phyloP scores from a whole-genome alignment of 2,888 invertebrate genomes.

The Achlya flavicornis region DNA sequence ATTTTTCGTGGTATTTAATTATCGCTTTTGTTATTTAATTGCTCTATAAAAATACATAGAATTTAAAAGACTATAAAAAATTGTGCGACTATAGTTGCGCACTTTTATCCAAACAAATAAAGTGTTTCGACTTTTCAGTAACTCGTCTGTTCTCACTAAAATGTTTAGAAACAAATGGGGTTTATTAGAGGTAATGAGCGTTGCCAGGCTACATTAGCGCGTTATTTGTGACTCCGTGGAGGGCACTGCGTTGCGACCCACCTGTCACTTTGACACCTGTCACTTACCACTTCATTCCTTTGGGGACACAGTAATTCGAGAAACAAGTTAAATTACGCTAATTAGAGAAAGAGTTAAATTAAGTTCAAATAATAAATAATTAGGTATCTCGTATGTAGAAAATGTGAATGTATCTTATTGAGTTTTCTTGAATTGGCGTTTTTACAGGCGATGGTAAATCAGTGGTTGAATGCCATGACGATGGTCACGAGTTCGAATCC shows the following conservation, averaged over 20 bases:
- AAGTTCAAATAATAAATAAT: neutral
- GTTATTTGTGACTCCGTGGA: constrained; percentile 26
- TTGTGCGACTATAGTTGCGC: too few relatives aligned
- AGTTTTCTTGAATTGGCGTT: too few relatives aligned
- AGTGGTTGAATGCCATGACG: too few relatives aligned
- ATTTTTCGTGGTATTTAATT: too few relatives aligned
- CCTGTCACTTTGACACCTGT: constrained; percentile 8
- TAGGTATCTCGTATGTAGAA: neutral
- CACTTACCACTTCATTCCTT: neutral
- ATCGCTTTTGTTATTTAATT: too few relatives aligned
- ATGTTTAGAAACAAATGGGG: constrained; percentile 45
- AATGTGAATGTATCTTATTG: too few relatives aligned
- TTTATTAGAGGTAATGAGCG: constrained; percentile 51
- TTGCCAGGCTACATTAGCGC: constrained; percentile 40
- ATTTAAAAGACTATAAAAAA: too few relatives aligned
- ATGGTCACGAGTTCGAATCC: too few relatives aligned
- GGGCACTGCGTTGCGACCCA: constrained; percentile 14
- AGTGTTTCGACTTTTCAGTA: constrained; percentile 19
- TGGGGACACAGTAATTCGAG: neutral
- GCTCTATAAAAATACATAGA: too few relatives aligned
- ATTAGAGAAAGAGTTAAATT: neutral
- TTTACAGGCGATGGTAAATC: too few relatives aligned
- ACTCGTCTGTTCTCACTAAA: constrained; percentile 31
- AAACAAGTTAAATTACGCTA: neutral
- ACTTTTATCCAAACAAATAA: neutral